Percentiles rank a stretch among this genome's conserved stretches.
Conservation (phyloP, 1,140 invertebrate genomes). For the Danaus plexippus region DNA sequence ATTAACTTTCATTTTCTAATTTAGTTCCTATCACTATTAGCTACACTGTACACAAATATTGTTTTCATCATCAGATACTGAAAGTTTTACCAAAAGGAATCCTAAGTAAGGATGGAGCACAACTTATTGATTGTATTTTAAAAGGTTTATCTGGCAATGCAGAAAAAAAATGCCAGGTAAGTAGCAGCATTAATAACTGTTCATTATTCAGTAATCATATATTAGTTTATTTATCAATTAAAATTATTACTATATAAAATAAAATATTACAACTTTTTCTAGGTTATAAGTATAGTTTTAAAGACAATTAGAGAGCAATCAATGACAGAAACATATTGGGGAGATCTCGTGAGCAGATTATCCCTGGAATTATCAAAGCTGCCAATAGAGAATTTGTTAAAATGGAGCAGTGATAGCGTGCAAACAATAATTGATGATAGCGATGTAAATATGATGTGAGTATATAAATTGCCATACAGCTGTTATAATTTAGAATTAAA, state of each 20-base stretch:
- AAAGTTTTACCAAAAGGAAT: constrained; percentile 35
- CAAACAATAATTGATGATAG: constrained; percentile 50
- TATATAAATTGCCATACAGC: not conserved
- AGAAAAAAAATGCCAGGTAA: constrained; percentile 44
- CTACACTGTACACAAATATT: not conserved
- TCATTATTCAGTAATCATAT: no score
- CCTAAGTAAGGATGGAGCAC: constrained; percentile 37
- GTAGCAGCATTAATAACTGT: not conserved
- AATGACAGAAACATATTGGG: constrained; percentile 47
- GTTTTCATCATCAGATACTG: constrained; percentile 30
- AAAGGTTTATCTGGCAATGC: constrained; percentile 40
- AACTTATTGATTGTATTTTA: constrained; percentile 43
- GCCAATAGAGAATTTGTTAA: constrained; percentile 36
- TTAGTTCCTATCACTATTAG: not conserved
- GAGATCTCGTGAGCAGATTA: constrained; percentile 43
- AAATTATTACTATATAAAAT: not conserved
- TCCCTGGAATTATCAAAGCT: constrained; percentile 42
- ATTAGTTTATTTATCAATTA: constrained; percentile 3
- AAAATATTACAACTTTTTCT: constrained; percentile 11
- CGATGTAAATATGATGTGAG: constrained; percentile 63
- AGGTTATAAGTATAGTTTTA: constrained; percentile 50
- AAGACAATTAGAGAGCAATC: constrained; percentile 43
- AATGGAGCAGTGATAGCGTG: constrained; percentile 50
- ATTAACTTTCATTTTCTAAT: constrained; percentile 1
- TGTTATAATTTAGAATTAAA: no score